These are phyloP conservation scores for Melanchra persicariae DNA, from an alignment of 2,888 invertebrate species.

Conservation along the genomic window DNA sequence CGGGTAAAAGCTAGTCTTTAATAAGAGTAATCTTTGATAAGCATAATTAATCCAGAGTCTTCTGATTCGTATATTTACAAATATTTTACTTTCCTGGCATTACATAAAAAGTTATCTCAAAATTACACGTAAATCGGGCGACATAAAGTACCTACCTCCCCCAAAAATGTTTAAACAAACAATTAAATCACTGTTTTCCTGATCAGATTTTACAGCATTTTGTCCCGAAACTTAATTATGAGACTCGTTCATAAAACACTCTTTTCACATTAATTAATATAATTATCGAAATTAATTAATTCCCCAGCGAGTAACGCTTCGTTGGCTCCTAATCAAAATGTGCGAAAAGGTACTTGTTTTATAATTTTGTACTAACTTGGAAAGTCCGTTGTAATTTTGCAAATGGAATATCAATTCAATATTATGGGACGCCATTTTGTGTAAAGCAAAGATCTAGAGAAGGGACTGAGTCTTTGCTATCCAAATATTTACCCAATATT, in stretches of 20 bases:
- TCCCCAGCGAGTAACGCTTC: conserved; percentile 18
- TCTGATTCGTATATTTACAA: no score
- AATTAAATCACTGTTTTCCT: not conserved
- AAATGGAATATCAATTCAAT: conserved; percentile 45
- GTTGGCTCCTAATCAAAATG: conserved; percentile 50
- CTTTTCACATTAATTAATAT: conserved; percentile 35
- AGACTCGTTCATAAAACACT: conserved; percentile 7
- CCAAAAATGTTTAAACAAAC: no score
- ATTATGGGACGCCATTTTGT: conserved; percentile 26
- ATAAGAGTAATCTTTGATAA: no score
- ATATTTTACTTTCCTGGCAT: no score
- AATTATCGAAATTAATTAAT: conserved; percentile 52
- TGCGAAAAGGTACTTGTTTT: conserved; percentile 32
- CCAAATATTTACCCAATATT: no score
- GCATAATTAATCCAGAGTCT: no score
- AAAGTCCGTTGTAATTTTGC: conserved; percentile 45
- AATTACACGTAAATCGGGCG: no score
- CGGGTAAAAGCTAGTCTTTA: no score
- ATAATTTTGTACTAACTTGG: conserved; percentile 39
- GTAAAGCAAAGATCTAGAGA: not conserved
- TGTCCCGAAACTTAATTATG: conserved; percentile 3
- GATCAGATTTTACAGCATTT: not conserved
- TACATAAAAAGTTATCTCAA: no score
- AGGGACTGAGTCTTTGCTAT: not conserved
- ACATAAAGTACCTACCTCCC: no score